Base-by-base conservation (phyloP, 1,140 invertebrate genomes). In the Danaus plexippus region DNA sequence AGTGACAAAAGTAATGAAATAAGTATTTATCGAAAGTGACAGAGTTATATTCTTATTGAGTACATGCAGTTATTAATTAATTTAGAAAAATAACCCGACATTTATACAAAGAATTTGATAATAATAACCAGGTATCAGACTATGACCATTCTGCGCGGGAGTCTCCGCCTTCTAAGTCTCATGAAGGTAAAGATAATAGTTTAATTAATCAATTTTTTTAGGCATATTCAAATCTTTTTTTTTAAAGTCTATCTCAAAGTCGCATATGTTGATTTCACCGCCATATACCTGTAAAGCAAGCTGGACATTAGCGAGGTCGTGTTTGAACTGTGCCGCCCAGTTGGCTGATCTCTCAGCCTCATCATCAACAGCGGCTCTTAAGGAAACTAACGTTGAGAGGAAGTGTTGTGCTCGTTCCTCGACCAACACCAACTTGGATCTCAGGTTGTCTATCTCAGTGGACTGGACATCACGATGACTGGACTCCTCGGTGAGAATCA, bases 261-360 rank as follows among this genome's bases (percentile, higher is more conserved):
- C 9, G 9, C 42, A 45, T 47, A 50, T 41, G 11, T 41, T 22
- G 0, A 11, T 32, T 42, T 51, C 0, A 11, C 8, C 4, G 11
- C 8, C 11, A 46, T 10, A 10, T 67, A 86, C 83, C 74, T 86
- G 83, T 45, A 86, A 71, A 46, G 80, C 80, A 1, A 86, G 50
- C 46, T 86, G 83, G 0, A 86, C 80, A 61, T 84, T 83, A 9
- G 79, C 66, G 52, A 84, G 9, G 47, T 86, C 83, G 54, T 84
- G 79, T 55, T 83, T 86, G 56, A 86, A 83, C 71, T 85, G 80
- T 0, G 80, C 80, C 0, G 78, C 74, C 75, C 74, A 83, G 64
- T 87, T 75, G 11, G 78, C 73, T 0, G 75, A 57, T 1, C 81
- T 32, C 45, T 77, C 77, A 0, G 81, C 74, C 55, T 85, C 80